Evolutionary conservation across 2,113 vertebrate genomes (phyloP).

Genomic region (Chaetura pelagica): DNA sequence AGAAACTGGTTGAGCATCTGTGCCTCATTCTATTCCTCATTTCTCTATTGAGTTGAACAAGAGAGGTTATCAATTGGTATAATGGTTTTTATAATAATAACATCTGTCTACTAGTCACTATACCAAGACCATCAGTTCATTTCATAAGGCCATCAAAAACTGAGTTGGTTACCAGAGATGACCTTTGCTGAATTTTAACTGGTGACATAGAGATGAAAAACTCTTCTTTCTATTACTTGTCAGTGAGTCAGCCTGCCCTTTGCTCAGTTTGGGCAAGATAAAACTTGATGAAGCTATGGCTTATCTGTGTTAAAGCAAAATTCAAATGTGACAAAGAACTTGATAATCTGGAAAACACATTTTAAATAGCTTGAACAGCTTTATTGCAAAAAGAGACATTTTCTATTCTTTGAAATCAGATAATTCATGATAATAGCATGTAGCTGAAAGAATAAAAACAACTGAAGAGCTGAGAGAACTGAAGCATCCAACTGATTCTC

Average conservation of each 20-base stretch:
- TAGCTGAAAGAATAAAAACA: conserved; percentile 35
- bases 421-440: conserved; percentile 21
- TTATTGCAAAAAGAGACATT: conserved; percentile 21
- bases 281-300: conserved; percentile 17
- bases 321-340: conserved; percentile 14
- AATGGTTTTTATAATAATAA: conserved; percentile 16
- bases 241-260: conserved; percentile 3
- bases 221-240: background rate
- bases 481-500: background rate
- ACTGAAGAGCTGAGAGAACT: background rate
- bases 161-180: conserved; percentile 2
- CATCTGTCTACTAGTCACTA: background rate
- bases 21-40: background rate
- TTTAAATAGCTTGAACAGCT: conserved; percentile 29
- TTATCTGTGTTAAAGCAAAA: conserved; percentile 17
- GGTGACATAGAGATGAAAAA: conserved; percentile 1
- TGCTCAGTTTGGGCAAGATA: conserved; percentile 13
- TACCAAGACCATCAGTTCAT: conserved; percentile 31
- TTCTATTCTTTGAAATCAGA: conserved; percentile 27
- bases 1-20: conserved; percentile 14
- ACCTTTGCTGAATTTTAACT: conserved; percentile 50
- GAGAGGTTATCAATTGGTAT: background rate
- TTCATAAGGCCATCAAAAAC: conserved; percentile 30
- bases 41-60: background rate
- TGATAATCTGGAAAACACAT: conserved; percentile 48